Base-by-base conservation (phyloP, 2,888 invertebrate species). In the Epirrhoe alternata region DNA sequence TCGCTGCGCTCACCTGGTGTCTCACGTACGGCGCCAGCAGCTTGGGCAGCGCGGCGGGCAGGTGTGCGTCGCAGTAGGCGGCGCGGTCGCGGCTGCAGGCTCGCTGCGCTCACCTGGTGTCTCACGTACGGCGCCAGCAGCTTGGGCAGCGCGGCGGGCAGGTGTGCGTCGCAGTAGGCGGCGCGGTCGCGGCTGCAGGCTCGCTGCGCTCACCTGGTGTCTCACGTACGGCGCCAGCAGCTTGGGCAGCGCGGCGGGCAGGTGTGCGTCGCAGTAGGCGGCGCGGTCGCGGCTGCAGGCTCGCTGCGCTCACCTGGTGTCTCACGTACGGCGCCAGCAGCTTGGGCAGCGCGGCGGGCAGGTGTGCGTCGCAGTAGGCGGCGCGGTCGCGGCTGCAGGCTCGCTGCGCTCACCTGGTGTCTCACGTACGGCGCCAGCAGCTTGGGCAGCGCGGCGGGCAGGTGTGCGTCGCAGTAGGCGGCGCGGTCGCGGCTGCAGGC, bases 11-110 rank as follows among this genome's bases (percentile, higher is more conserved):
- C 78, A 96, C 93, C 86, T 96, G 94, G 60, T 97, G 92, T 42
- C 97, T 90, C 24, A 98, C 94, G 79, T 97, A 94, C 0, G 98
- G 97, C 68, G 96, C 96, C 60, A 97, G 93, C 60, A 98, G 94
- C 88, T 97, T 97, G 24, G 99, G 98, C 83, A 99, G 94, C 87
- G 98, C 99, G 75, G 98, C 94, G 58, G 97, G 96, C 24, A 98
- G 97, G 89, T 98, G 99, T 0, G 99, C 98, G 89, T 99, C 98
- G 69, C 94, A 94, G 85, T 99, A 99, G 0, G 98, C 96, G 67
- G 95, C 94, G 71, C 95, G 89, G 82, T 97, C 97, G 1, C 95
- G 95, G 61, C 95, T 95, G 64, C 97, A 0, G 10, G 2, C 8
- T 10, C 10, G 35, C 35, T 38, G 8, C 35, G 12, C 45, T 95